Percentiles rank a stretch among this genome's conserved stretches.
Conservation (phyloP, 2,888 invertebrate genomes). For the Sarcophaga rosellei region DNA sequence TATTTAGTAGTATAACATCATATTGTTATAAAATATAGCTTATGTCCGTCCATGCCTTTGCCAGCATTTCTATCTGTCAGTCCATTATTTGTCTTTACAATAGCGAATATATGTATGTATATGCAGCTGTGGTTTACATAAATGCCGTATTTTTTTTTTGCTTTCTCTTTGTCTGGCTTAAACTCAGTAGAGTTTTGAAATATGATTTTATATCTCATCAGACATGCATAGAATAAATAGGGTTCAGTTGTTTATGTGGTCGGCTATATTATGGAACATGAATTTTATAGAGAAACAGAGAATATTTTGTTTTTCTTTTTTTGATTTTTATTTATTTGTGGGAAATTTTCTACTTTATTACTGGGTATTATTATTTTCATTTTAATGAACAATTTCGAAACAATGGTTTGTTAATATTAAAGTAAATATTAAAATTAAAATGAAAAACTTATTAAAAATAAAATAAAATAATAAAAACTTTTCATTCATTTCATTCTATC, state of each 20-base stretch:
- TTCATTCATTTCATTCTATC: no score
- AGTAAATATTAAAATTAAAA: no score
- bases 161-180: background rate
- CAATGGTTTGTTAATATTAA: no score
- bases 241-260: background rate
- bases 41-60: no score
- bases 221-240: background rate
- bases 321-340: no score
- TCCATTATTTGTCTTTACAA: constrained; percentile 27
- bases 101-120: background rate
- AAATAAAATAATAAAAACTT: no score
- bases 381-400: no score
- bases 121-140: background rate
- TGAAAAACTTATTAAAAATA: no score
- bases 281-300: background rate
- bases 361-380: no score
- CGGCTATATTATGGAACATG: background rate
- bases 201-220: background rate
- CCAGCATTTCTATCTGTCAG: no score
- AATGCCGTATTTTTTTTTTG: background rate
- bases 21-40: constrained; percentile 25
- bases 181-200: background rate
- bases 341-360: no score
- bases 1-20: constrained; percentile 45
- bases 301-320: background rate